A percentile compares a stretch with the other conserved stretches of the same genome.
Evolutionary conservation across 2,888 invertebrate species (phyloP).

Genomic region (Seladonia tumulorum): DNA sequence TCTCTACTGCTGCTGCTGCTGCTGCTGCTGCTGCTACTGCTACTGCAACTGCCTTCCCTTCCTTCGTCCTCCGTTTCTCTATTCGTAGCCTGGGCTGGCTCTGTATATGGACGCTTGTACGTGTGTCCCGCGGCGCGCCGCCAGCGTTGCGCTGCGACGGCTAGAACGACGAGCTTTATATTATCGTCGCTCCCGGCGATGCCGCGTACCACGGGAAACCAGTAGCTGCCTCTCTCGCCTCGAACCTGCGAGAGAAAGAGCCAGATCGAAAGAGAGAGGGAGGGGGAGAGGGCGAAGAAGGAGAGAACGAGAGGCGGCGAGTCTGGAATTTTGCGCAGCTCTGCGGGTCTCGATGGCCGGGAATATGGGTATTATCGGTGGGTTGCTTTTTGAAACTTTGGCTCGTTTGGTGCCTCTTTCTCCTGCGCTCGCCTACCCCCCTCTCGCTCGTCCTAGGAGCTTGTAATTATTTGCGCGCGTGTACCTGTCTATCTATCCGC

Average conservation of each 20-base stretch:
- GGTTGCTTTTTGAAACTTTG: slow-evolving; percentile 58
- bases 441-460: slow-evolving; percentile 25
- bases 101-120: not conserved
- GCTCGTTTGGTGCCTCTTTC: slow-evolving; percentile 49
- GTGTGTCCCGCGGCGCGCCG: slow-evolving; percentile 27
- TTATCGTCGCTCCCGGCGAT: slow-evolving; percentile 65
- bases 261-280: not conserved
- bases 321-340: slow-evolving; percentile 65
- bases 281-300: not conserved
- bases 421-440: not conserved
- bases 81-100: not conserved
- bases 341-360: slow-evolving; percentile 59
- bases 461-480: slow-evolving; percentile 49
- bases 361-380: slow-evolving; percentile 63
- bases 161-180: slow-evolving; percentile 64
- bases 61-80: slow-evolving; percentile 8
- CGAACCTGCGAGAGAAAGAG: not conserved
- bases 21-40: not conserved
- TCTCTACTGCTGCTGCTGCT: not conserved
- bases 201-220: slow-evolving; percentile 54
- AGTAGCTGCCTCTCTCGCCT: slow-evolving; percentile 39
- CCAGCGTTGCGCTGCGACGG: slow-evolving; percentile 52
- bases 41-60: slow-evolving; percentile 4
- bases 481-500: not conserved
- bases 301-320: slow-evolving; percentile 28